Evolutionary conservation across 2,888 invertebrate genomes (phyloP).

Genomic region (Atrina japonica): DNA sequence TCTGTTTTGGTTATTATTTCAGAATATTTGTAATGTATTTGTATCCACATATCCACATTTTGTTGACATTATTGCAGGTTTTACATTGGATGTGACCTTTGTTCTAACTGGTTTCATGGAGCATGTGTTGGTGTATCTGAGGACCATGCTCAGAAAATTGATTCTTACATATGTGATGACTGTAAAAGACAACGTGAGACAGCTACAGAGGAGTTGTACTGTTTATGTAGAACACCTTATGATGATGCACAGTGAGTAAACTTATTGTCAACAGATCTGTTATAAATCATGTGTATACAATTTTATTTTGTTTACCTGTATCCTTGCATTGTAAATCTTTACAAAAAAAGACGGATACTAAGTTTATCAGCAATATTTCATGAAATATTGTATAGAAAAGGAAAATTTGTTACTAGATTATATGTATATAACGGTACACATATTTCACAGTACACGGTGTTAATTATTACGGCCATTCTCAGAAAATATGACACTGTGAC

Average conservation of each 20-base stretch:
- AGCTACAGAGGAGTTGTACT: conserved; percentile 90
- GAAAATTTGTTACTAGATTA: no score
- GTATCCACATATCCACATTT: no score
- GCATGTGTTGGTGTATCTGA: conserved; percentile 97
- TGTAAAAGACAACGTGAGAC: conserved; percentile 79
- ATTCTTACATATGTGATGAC: conserved; percentile 87
- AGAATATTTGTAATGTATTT: background rate
- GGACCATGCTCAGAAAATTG: conserved; percentile 93
- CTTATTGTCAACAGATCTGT: background rate
- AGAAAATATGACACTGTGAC: no score
- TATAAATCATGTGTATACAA: background rate
- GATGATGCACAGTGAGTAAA: conserved; percentile 95
- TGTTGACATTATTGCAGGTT: conserved; percentile 88
- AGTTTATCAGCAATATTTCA: no score
- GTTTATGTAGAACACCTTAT: conserved; percentile 97
- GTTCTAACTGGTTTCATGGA: conserved; percentile 99
- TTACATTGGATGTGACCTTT: conserved; percentile 98
- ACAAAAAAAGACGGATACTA: no score
- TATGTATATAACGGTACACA: no score
- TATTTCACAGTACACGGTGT: no score
- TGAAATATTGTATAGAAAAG: no score
- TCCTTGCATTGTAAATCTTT: no score
- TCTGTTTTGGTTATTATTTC: background rate
- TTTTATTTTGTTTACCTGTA: no score
- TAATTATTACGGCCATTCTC: no score